Conservation (phyloP, 2,113 vertebrate species). For the Rhombomys opimus region DNA sequence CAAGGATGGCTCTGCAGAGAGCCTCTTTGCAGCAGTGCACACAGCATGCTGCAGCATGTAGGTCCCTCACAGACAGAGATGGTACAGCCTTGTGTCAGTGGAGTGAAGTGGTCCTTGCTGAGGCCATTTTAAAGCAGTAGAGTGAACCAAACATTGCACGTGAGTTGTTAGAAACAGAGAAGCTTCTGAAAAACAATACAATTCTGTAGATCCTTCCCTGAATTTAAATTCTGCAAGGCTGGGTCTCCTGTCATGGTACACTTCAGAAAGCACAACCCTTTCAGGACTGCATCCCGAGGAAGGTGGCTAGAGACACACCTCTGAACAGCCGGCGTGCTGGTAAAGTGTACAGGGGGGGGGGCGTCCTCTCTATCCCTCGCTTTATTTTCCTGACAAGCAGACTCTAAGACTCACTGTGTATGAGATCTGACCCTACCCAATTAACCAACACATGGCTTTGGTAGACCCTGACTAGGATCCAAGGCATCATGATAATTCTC, state of each 20-base stretch:
- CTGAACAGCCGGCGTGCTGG: background rate
- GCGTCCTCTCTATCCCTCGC: background rate
- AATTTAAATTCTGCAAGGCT: background rate
- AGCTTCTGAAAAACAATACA: background rate
- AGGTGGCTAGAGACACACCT: background rate
- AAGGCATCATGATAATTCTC: background rate
- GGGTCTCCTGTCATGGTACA: background rate
- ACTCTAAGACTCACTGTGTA: background rate
- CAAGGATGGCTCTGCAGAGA: background rate
- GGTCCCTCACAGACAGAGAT: background rate
- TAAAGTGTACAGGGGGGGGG: background rate
- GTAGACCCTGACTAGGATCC: background rate
- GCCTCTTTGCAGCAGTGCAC: background rate
- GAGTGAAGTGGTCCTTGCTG: background rate
- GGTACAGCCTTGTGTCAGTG: background rate
- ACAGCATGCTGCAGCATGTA: background rate
- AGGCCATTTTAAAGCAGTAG: conserved; percentile 21
- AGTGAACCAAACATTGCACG: background rate
- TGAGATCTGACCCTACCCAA: background rate
- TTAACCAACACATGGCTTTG: background rate
- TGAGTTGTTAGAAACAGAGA: conserved; percentile 38
- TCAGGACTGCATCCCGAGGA: background rate
- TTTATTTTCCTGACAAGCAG: background rate
- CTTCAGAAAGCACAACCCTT: background rate
- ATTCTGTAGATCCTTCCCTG: background rate